Evolutionary conservation across 2,888 invertebrate species (phyloP).

Genomic region (Drosophila fulvimacula): DNA sequence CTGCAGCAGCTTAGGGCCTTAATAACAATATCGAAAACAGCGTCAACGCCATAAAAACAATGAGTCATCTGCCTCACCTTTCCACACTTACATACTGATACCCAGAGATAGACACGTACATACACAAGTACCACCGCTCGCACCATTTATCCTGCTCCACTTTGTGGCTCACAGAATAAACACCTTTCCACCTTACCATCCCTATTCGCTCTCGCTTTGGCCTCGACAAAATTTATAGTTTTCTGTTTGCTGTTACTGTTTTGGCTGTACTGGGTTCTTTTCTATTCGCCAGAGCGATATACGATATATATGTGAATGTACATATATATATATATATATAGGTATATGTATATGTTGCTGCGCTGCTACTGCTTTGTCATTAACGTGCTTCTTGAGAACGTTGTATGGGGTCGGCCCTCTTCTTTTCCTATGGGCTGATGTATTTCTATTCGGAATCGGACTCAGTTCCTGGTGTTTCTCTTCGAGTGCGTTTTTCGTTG

Average conservation of each 20-base stretch:
- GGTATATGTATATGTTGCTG: constrained; percentile 8
- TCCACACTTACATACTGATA: background rate
- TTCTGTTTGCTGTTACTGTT: constrained; percentile 12
- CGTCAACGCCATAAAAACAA: constrained; percentile 40
- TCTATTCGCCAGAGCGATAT: background rate
- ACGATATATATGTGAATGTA: constrained; percentile 1
- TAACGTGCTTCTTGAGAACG: constrained; percentile 69
- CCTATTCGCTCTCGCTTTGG: background rate
- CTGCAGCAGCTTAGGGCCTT: constrained; percentile 71
- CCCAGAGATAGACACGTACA: background rate
- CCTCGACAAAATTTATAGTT: constrained; percentile 29
- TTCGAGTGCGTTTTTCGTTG: constrained; percentile 65
- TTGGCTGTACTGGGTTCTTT: constrained; percentile 35
- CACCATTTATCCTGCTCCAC: constrained; percentile 34
- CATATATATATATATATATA: constrained; percentile 2
- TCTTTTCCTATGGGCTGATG: constrained; percentile 8
- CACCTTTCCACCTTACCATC: no score
- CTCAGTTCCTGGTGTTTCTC: constrained; percentile 44
- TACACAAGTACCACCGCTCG: background rate
- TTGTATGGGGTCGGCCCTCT: constrained; percentile 23
- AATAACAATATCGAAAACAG: constrained; percentile 74
- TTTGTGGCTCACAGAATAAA: constrained; percentile 22
- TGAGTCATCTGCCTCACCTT: background rate
- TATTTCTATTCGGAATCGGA: constrained; percentile 56
- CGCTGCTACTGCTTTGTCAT: no score